Conservation (phyloP, 1,140 invertebrate genomes). For the Diachasmimorpha longicaudata region DNA sequence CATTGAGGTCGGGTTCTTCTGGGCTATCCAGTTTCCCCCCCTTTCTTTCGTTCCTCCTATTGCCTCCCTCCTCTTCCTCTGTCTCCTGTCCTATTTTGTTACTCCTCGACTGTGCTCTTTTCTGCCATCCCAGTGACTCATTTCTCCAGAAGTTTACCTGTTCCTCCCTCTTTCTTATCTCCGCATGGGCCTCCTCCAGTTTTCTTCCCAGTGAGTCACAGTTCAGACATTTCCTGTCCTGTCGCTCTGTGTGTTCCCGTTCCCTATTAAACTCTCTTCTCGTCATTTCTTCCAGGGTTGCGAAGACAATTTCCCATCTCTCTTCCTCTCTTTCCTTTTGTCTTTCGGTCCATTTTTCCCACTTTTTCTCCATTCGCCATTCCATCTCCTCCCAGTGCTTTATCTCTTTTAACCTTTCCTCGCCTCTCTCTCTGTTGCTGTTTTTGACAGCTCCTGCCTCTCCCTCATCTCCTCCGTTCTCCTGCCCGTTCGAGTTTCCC, state of each 20-base stretch:
- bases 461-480: no score
- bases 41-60: not conserved
- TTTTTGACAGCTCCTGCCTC: no score
- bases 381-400: no score
- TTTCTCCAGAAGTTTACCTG: not conserved
- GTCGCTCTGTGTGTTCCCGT: not conserved
- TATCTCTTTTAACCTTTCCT: no score
- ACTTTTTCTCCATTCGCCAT: no score
- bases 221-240: not conserved
- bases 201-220: no score
- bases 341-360: no score
- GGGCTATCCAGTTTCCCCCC: not conserved
- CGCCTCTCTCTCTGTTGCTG: no score
- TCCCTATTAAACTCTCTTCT: not conserved
- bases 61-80: not conserved
- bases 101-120: not conserved
- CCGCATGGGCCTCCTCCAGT: not conserved
- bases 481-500: no score
- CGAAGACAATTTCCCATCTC: not conserved
- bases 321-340: no score
- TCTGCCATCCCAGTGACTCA: not conserved
- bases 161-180: not conserved
- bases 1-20: not conserved
- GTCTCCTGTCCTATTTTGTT: not conserved
- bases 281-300: not conserved